These are phyloP conservation scores for Zeuzera pyrina DNA, from an alignment of 2,888 invertebrate species.

Conservation along the genomic window DNA sequence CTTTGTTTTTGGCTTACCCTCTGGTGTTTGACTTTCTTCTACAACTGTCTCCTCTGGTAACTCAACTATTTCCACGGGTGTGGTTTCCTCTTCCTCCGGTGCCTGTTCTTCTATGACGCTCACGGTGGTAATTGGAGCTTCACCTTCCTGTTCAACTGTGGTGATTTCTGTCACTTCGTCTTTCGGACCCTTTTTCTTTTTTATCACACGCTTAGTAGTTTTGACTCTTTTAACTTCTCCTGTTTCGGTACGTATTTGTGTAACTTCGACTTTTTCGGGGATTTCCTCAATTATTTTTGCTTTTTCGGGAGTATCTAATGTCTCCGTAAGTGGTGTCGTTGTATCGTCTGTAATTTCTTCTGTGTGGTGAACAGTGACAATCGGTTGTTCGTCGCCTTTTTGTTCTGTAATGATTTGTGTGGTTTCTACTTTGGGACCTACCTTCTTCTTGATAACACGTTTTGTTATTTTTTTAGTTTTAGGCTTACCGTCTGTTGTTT, in stretches of 20 bases:
- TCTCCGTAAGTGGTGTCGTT: slow-evolving; percentile 26
- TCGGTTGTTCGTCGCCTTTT: slow-evolving; percentile 25
- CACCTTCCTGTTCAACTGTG: slow-evolving; percentile 26
- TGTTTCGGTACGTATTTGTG: slow-evolving; percentile 15
- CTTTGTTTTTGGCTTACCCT: slow-evolving; percentile 24
- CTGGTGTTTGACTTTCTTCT: slow-evolving; percentile 21
- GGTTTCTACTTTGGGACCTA: slow-evolving; percentile 15
- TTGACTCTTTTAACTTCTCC: slow-evolving; percentile 15
- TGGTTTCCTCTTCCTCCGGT: slow-evolving; percentile 12
- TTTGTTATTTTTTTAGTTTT: slow-evolving; percentile 29
- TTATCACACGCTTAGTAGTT: slow-evolving; percentile 21
- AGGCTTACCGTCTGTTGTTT: slow-evolving; percentile 22
- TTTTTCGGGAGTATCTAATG: slow-evolving; percentile 18
- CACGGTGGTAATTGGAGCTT: slow-evolving; percentile 11
- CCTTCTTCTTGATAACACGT: slow-evolving; percentile 29
- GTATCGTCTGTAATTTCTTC: slow-evolving; percentile 19
- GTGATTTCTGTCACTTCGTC: slow-evolving; percentile 30
- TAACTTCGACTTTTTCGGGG: slow-evolving; percentile 15
- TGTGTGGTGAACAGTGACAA: slow-evolving; percentile 14
- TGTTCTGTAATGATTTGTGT: slow-evolving; percentile 21
- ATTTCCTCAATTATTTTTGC: slow-evolving; percentile 24
- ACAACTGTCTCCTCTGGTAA: slow-evolving; percentile 28
- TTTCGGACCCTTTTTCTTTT: slow-evolving; percentile 27
- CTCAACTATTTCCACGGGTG: slow-evolving; percentile 16
- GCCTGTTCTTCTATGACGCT: slow-evolving; percentile 4